A percentile compares a stretch with the other conserved stretches of the same genome.
Evolutionary conservation across 2,113 vertebrate species (phyloP).

Genomic region (Microcebus ravelobensis): DNA sequence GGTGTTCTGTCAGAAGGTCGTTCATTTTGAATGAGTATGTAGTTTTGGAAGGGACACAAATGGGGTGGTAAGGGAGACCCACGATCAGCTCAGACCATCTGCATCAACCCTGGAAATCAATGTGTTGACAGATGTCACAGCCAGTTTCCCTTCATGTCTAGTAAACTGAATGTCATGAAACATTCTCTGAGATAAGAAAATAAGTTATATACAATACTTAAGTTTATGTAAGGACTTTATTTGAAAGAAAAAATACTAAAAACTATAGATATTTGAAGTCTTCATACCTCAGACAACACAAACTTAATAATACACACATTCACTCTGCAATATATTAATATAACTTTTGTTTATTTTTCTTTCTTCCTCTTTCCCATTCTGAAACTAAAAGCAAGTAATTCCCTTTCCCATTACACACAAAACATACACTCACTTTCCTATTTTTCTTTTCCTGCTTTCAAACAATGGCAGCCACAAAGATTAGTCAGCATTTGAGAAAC

Average conservation of each 20-base stretch:
- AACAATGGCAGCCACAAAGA: neutral
- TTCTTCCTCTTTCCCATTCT: neutral
- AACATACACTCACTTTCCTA: neutral
- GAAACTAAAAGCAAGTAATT: conserved; percentile 42
- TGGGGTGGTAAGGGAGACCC: neutral
- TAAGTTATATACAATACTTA: conserved; percentile 18
- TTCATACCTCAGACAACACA: neutral
- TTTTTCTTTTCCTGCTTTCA: neutral
- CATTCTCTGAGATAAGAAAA: conserved; percentile 49
- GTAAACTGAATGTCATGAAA: conserved; percentile 33
- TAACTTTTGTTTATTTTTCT: neutral
- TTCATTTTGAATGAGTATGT: neutral
- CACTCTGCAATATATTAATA: neutral
- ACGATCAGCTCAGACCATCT: conserved; percentile 62
- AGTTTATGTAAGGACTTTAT: neutral
- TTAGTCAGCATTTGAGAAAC: neutral
- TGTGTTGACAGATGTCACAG: conserved; percentile 58
- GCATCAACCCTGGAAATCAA: conserved; percentile 44
- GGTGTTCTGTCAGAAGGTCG: conserved; percentile 50
- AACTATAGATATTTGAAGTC: neutral
- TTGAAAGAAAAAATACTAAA: neutral
- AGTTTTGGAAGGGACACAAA: conserved; percentile 30
- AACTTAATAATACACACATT: neutral
- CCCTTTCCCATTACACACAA: neutral
- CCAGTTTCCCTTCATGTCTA: neutral